phyloP scores from a whole-genome alignment of 2,888 invertebrate species.

The Athalia rosae region DNA sequence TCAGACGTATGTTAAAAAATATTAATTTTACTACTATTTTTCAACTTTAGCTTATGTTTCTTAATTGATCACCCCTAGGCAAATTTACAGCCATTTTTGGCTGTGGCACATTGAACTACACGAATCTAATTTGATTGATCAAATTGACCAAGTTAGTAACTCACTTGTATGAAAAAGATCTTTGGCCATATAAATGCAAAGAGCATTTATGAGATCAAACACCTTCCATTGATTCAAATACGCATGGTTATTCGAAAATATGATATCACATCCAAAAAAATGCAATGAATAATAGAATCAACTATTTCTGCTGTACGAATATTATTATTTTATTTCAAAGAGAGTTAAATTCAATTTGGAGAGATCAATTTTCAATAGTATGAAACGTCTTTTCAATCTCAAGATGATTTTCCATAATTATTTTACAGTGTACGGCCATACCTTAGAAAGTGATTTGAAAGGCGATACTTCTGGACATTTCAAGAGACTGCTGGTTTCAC shows the following conservation, averaged over 20 bases:
- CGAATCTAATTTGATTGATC: conserved; percentile 20
- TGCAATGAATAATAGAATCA: conserved; percentile 21
- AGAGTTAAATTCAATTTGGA: too few relatives aligned
- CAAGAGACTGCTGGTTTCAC: conserved; percentile 90
- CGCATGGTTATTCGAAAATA: neutral
- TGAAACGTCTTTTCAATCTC: neutral
- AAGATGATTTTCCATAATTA: conserved; percentile 13
- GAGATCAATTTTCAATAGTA: too few relatives aligned
- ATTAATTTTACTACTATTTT: neutral
- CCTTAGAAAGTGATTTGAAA: conserved; percentile 89
- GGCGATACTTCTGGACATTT: conserved; percentile 98
- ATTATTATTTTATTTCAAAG: too few relatives aligned
- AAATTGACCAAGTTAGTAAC: neutral
- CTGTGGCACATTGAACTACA: neutral
- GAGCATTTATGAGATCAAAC: too few relatives aligned
- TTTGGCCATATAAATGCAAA: too few relatives aligned
- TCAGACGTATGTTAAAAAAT: neutral
- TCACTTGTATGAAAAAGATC: neutral
- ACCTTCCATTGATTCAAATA: too few relatives aligned
- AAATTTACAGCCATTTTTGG: conserved; percentile 7
- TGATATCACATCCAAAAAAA: neutral
- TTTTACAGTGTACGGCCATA: conserved; percentile 84
- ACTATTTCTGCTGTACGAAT: neutral
- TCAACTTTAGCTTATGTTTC: neutral
- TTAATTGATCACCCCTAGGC: neutral